Evolutionary conservation across 2,888 invertebrate species (phyloP).

Genomic region (Stratiomys singularior): DNA sequence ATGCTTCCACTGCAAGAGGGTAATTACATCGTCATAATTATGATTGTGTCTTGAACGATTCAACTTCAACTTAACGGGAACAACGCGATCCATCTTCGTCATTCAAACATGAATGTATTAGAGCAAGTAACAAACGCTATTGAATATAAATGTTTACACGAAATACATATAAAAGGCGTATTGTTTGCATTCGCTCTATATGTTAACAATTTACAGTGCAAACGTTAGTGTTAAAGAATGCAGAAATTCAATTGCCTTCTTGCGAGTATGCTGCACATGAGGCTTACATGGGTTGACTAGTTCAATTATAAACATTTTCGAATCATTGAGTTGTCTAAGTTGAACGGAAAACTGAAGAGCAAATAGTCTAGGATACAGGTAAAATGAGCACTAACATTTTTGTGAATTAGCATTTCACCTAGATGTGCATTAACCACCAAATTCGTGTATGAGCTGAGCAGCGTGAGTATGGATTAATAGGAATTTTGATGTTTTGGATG

Average conservation of each 20-base stretch:
- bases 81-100: conserved; percentile 4
- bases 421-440: no score
- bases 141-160: neutral
- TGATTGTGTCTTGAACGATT: conserved; percentile 6
- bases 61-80: conserved; percentile 10
- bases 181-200: no score
- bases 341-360: neutral
- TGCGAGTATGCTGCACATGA: neutral
- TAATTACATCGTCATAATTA: conserved; percentile 11
- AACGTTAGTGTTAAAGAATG: neutral
- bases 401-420: no score
- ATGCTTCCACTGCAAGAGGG: neutral
- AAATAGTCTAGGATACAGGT: no score
- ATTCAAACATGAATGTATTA: neutral
- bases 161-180: conserved; percentile 7
- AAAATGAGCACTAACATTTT: no score
- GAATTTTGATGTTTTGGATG: no score
- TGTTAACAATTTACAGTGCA: neutral
- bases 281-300: neutral
- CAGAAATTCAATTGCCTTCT: neutral
- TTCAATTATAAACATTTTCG: neutral
- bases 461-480: no score
- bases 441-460: no score
- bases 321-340: neutral
- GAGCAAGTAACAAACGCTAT: neutral